Evolutionary conservation across 2,113 vertebrate genomes (phyloP).

Genomic region (Pachypanchax playfairii): DNA sequence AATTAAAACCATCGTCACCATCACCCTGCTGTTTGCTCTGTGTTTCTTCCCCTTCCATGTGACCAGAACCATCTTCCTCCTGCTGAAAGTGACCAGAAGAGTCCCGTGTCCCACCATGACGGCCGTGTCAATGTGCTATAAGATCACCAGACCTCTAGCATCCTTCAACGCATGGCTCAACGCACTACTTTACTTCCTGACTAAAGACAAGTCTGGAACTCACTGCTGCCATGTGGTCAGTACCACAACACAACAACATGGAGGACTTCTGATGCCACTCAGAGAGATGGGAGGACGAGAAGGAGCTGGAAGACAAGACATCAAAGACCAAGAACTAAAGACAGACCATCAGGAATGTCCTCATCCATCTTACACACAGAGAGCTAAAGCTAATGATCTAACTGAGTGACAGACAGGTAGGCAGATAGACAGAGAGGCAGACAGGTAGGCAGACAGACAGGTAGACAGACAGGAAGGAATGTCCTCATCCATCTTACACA

Average conservation of each 20-base stretch:
- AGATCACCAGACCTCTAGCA: constrained; percentile 83
- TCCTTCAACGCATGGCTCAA: constrained; percentile 87
- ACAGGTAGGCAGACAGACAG: no score
- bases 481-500: no score
- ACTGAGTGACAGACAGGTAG: no score
- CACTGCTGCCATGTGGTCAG: constrained; percentile 68
- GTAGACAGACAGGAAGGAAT: no score
- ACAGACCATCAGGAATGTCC: no score
- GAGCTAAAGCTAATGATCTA: no score
- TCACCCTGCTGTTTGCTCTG: constrained; percentile 83
- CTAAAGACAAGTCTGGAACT: constrained; percentile 78
- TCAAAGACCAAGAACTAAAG: constrained; percentile 46
- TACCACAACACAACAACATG: constrained; percentile 52
- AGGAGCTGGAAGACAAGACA: constrained; percentile 51
- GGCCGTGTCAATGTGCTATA: constrained; percentile 85
- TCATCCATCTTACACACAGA: no score
- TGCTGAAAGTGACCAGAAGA: constrained; percentile 76
- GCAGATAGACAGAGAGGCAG: no score
- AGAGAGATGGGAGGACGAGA: constrained; percentile 68
- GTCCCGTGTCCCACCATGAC: constrained; percentile 80
- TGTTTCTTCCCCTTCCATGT: constrained; percentile 86
- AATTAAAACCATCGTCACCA: constrained; percentile 84
- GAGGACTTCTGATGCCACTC: constrained; percentile 64
- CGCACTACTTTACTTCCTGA: constrained; percentile 85
- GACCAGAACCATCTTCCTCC: constrained; percentile 82